Evolutionary conservation across 2,888 invertebrate genomes (phyloP).

Genomic region (Iselma pallidipennis): DNA sequence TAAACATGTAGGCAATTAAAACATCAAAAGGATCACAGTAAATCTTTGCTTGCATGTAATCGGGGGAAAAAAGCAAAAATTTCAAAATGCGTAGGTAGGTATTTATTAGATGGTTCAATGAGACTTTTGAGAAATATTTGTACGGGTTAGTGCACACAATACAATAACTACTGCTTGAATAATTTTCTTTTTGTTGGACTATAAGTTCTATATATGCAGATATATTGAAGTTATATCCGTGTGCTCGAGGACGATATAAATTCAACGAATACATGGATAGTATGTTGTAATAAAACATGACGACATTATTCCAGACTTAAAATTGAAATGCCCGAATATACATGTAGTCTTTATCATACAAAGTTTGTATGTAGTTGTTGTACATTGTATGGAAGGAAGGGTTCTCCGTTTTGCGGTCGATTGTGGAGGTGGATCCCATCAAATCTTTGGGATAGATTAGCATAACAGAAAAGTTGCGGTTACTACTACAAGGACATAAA

Average conservation of each 20-base stretch:
- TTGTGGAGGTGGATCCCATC: neutral
- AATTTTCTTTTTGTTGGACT: neutral
- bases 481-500: neutral
- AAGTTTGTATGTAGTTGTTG: neutral
- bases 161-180: constrained; percentile 4
- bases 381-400: neutral
- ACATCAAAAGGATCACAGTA: neutral
- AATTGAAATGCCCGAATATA: constrained; percentile 7
- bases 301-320: constrained; percentile 10
- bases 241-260: constrained; percentile 8
- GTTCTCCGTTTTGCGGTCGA: constrained; percentile 10
- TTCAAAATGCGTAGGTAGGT: neutral
- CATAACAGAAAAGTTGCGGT: neutral
- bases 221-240: constrained; percentile 7
- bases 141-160: neutral
- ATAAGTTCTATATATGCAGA: constrained; percentile 3
- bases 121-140: neutral
- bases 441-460: neutral
- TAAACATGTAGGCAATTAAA: constrained; percentile 15
- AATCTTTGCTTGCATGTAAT: neutral
- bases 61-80: neutral
- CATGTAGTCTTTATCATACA: neutral
- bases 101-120: neutral
- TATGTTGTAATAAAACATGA: constrained; percentile 11
- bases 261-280: constrained; percentile 7